phyloP scores from a whole-genome alignment of 2,888 invertebrate species.

The Melanargia galathea region DNA sequence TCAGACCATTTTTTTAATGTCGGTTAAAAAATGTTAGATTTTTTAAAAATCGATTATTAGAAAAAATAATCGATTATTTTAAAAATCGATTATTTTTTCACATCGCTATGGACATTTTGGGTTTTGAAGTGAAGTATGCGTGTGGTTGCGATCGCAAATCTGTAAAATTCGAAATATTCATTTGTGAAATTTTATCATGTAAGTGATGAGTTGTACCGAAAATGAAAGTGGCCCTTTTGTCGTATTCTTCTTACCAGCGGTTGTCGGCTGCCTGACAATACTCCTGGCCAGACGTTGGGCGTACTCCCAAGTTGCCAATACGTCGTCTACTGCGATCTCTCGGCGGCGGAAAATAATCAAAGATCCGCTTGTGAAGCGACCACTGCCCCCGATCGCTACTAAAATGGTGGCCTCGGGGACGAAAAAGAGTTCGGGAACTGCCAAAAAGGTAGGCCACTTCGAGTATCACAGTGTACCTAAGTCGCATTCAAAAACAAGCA shows the following conservation, averaged over 20 bases:
- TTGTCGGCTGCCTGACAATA: slow-evolving; percentile 79
- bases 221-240: slow-evolving; percentile 81
- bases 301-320: slow-evolving; percentile 70
- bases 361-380: slow-evolving; percentile 74
- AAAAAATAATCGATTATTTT: no score
- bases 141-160: slow-evolving; percentile 37
- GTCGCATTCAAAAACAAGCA: background rate
- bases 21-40: no score
- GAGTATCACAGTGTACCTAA: background rate
- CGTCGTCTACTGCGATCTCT: slow-evolving; percentile 75
- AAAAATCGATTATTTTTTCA: no score
- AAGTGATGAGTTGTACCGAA: slow-evolving; percentile 82
- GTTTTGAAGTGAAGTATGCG: slow-evolving; percentile 25
- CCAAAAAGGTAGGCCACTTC: slow-evolving; percentile 62
- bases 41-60: no score
- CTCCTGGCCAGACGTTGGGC: slow-evolving; percentile 78
- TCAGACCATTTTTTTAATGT: no score
- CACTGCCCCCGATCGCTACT: slow-evolving; percentile 67
- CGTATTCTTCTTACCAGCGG: slow-evolving; percentile 80
- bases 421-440: slow-evolving; percentile 63
- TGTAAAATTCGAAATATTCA: slow-evolving; percentile 53
- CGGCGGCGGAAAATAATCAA: slow-evolving; percentile 78
- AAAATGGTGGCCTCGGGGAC: slow-evolving; percentile 74
- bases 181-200: slow-evolving; percentile 78
- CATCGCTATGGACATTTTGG: slow-evolving; percentile 2